Base-by-base conservation (phyloP, 2,113 vertebrate species). In the Otus sunia region DNA sequence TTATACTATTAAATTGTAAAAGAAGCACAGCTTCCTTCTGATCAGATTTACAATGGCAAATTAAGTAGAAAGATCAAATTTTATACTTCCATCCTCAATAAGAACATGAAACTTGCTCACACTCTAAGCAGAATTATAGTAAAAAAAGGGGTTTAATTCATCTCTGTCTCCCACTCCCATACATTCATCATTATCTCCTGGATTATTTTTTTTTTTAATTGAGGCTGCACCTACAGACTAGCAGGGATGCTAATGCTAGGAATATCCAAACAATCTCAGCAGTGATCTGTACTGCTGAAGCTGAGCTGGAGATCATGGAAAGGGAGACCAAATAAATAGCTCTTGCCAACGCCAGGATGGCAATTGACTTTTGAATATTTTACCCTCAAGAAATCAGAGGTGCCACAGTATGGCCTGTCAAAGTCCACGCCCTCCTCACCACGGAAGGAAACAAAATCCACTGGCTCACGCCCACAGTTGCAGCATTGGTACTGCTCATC, bases 241-340 rank as follows among this genome's bases (percentile, higher is more conserved):
- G 56, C 17, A 47, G 64, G 56, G 78, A 20, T 59, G 69, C 9
- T 3, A 26, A 17, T 1, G 5, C 19, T 26, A 56, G 49, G 64
- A 60, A 17, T 39, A 52, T 3, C 41, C 75, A 11, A 52, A 8
- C 11, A 9, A 5, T 0, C 19, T 4, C 0, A n/a, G 67, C 4
- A 2, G 15, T 1, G 22, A 39, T 2, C 58, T 32, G n/a, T 11
- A 1, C 26, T 27, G 52, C 75, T 30, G 5, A 12, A 37, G 47
- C 64, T 7, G 10, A 58, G 82, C 64, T 39, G 80, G 21, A 60
- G 21, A 41, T 7, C 41, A 5, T 2, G 50, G 18, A 17, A 19
- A 20, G 39, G 41, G 58, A 64, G 32, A 47, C 7, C 45, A 8
- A 17, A 30, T 0, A 2, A 68, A 32, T 0, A 66, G 12, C 32